Base-by-base conservation (phyloP, 2,888 invertebrate genomes). In the Xylota sylvarum region DNA sequence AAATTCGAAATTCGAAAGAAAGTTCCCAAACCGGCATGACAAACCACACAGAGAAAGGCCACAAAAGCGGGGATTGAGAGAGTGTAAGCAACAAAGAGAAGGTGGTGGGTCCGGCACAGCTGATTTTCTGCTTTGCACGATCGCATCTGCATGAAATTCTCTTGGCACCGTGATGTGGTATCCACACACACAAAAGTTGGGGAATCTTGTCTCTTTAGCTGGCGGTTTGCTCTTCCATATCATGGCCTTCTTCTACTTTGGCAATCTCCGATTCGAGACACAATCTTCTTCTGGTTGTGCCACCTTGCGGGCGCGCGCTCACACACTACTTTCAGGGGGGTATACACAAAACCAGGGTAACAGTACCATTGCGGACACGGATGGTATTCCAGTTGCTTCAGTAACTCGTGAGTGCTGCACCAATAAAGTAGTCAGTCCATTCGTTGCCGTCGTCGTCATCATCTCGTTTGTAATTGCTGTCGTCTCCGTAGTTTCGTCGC, bases 331-430 rank as follows among this genome's bases (percentile, higher is more conserved):
- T 70, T 74, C 32, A 43, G 37, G 76, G 64, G 67, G 84, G 83
- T 55, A 76, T 60, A 78, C 62, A 81, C 60, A 79, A 80, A 82
- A 78, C 62, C 86, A 64, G 78, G 82, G 55, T 86, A 86, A 86
- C 82, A 86, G 86, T 86, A 86, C 82, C 86, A 86, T 86, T 82
- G 82, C 86, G 86, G 78, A 73, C 73, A 78, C 64, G 67, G 73
- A 82, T 86, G 77, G 82, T 81, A 82, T 78, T 62, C 77, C 73
- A 82, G 86, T 82, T 77, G 86, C 69, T 86, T 82, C 73, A 86
- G 86, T 86, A 78, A 86, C 82, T 86, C 86, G 86, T 82, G 86
- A 86, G 82, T 82, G 73, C 86, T 86, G 82, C 86, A 86, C 78
- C 77, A 86, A 73, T 78, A 58, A 65, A 80, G 79, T 72, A 64